Conservation (phyloP, 2,797 vertebrate species). For the Helicolenus hilgendorfi region DNA sequence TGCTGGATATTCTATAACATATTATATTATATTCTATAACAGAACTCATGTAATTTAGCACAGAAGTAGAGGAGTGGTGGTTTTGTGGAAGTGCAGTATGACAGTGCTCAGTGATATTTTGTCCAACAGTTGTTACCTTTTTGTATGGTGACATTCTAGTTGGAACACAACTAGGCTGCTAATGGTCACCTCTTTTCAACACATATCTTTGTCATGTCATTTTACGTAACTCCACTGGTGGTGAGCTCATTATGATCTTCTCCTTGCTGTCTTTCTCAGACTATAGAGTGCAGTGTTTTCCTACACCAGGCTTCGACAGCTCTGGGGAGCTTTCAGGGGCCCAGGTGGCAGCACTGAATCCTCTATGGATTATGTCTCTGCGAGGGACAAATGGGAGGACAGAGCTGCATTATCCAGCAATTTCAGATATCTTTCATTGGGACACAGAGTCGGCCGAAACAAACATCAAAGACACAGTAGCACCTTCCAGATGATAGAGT, state of each 20-base stretch:
- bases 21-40: background rate
- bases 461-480: background rate
- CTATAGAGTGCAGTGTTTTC: conserved; percentile 13
- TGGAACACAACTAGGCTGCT: background rate
- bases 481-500: background rate
- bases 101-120: background rate
- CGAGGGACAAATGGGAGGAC: conserved; percentile 17
- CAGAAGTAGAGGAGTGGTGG: background rate
- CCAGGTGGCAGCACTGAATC: conserved; percentile 28
- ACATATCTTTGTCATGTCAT: conserved; percentile 16
- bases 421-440: conserved; percentile 7
- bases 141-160: background rate
- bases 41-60: background rate
- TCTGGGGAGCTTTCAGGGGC: conserved; percentile 32
- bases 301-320: background rate
- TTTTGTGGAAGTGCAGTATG: background rate
- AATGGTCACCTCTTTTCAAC: conserved; percentile 24
- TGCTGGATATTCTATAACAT: background rate
- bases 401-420: conserved; percentile 18
- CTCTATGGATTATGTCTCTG: conserved; percentile 41
- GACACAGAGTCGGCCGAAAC: background rate
- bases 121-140: background rate
- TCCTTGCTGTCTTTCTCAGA: conserved; percentile 4
- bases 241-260: conserved; percentile 20
- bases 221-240: conserved; percentile 25